Evolutionary conservation across 2,113 vertebrate genomes (phyloP).

Genomic region (Ceyx cyanopectus): DNA sequence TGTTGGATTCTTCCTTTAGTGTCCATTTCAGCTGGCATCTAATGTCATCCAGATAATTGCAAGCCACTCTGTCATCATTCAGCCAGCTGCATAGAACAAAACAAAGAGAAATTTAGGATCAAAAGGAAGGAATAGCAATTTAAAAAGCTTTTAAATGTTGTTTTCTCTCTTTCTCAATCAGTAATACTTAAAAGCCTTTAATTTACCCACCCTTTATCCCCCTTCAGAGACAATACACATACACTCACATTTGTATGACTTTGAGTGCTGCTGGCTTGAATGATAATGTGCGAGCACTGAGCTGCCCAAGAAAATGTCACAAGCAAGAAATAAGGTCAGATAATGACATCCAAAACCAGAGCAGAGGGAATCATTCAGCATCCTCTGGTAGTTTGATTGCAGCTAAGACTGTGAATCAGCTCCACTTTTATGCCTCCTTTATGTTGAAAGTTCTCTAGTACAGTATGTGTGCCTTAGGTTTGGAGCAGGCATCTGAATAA

Average conservation of each 20-base stretch:
- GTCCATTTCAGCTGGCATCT: slow-evolving; percentile 83
- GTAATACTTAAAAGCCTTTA: slow-evolving; percentile 78
- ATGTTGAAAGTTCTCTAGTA: slow-evolving; percentile 39
- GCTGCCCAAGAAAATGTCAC: slow-evolving; percentile 67
- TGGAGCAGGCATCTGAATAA: slow-evolving; percentile 47
- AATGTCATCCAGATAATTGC: slow-evolving; percentile 80
- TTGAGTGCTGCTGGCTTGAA: slow-evolving; percentile 47
- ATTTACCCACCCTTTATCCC: slow-evolving; percentile 37
- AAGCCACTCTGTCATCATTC: slow-evolving; percentile 75
- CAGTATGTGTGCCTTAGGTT: slow-evolving; percentile 16
- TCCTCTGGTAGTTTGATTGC: slow-evolving; percentile 60
- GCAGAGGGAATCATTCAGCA: slow-evolving; percentile 67
- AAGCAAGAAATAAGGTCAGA: slow-evolving; percentile 68
- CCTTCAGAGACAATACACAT: background rate
- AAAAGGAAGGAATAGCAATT: slow-evolving; percentile 76
- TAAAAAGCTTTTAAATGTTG: slow-evolving; percentile 82
- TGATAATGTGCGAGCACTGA: slow-evolving; percentile 35
- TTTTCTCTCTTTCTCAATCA: slow-evolving; percentile 81
- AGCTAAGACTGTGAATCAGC: slow-evolving; percentile 55
- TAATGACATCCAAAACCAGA: slow-evolving; percentile 60
- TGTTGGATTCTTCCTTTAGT: slow-evolving; percentile 76
- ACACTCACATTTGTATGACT: slow-evolving; percentile 50
- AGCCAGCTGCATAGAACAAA: slow-evolving; percentile 78
- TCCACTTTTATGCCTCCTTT: slow-evolving; percentile 26
- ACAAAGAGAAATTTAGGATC: slow-evolving; percentile 81